Base-by-base conservation (phyloP, 2,113 vertebrate genomes). In the Tonatia bakeri region DNA sequence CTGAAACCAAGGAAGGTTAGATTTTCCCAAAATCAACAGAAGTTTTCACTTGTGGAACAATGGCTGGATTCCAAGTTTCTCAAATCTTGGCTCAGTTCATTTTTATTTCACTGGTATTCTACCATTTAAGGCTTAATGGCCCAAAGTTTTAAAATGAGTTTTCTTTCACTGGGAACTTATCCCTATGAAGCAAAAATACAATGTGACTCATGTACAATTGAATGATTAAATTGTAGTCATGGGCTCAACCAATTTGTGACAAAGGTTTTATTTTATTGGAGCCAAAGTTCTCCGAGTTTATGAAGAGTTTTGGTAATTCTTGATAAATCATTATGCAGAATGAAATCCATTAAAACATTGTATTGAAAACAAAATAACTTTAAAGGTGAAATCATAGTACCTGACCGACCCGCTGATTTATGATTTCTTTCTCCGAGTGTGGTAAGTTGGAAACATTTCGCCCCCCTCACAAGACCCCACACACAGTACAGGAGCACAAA, bases 301-400 rank as follows among this genome's bases (percentile, higher is more conserved):
- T 96, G 97, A 98, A 98, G 97, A 96, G 94, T 98, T 96, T 96
- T 97, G 82, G 31, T 97, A 98, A 98, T 98, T 98, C 97, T 90
- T 87, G 94, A 97, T 97, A 98, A 98, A 98, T 98, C 98, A 98
- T 98, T 95, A 76, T 95, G 76, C 82, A 97, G 90, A 96, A 97
- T 89, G 87, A 98, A 98, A 95, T 76, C 94, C 87, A 96, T 96
- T 98, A 98, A 98, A 98, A 98, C 97, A 98, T 80, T 96, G 88
- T 96, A 97, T 95, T 97, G 96, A 98, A 98, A 98, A 95, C 96
- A 98, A 98, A 98, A 98, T 98, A 97, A 97, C n/a, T 20, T 91
- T 94, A 89, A 97, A 97, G 96, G 97, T 98, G 95, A 98, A 98
- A 98, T 96, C 95, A 76, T 87, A 65, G 72, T 95, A 94, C 97